Evolutionary conservation across 2,888 invertebrate species (phyloP).

Genomic region (Spatulosminthurus flaviceps): DNA sequence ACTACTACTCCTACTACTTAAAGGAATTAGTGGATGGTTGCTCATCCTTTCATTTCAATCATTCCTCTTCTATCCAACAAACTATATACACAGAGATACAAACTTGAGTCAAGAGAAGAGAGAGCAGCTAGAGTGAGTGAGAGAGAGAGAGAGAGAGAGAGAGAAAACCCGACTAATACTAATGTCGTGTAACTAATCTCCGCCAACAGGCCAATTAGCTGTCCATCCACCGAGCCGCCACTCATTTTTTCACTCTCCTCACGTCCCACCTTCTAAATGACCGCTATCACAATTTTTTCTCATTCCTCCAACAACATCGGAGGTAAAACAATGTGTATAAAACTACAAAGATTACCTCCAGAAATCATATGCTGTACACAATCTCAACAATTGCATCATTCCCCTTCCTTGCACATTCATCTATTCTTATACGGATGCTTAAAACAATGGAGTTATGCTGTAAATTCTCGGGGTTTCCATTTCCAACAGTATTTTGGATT

Average conservation of each 20-base stretch:
- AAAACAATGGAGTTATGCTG: too few species aligned
- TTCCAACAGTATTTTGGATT: too few species aligned
- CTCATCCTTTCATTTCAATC: constrained; percentile 40
- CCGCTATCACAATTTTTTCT: constrained; percentile 34
- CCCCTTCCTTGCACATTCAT: not conserved
- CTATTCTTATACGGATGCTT: not conserved
- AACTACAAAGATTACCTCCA: not conserved
- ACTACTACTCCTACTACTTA: too few species aligned
- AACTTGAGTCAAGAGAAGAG: not conserved
- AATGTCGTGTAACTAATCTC: constrained; percentile 57
- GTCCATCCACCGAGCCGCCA: constrained; percentile 47
- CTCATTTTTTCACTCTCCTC: constrained; percentile 45
- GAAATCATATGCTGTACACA: not conserved
- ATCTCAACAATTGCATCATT: not conserved
- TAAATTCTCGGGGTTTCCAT: too few species aligned
- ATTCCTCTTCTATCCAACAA: constrained; percentile 8
- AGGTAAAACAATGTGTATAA: not conserved
- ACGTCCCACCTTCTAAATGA: constrained; percentile 41
- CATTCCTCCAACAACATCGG: not conserved
- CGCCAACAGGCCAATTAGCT: constrained; percentile 58
- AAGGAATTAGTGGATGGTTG: constrained; percentile 16
- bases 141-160: constrained; percentile 23
- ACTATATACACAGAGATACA: not conserved
- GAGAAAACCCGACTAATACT: constrained; percentile 49
- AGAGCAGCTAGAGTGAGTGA: not conserved